Base-by-base conservation (phyloP, 2,113 vertebrate species). In the Neopipo cinnamomea region DNA sequence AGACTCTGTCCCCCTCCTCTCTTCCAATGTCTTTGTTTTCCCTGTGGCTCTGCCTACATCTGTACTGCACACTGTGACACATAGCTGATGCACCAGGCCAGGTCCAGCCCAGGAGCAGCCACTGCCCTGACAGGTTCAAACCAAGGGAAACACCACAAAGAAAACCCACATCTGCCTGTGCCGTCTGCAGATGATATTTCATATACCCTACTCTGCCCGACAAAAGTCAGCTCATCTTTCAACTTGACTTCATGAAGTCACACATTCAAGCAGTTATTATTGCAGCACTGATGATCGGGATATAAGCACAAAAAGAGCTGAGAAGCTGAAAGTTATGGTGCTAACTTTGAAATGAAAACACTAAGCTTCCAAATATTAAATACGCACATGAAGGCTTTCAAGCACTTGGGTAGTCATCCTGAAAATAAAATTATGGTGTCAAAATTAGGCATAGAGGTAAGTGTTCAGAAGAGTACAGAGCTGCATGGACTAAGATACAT, bases 21-120 rank as follows among this genome's bases (percentile, higher is more conserved):
- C 46, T 22, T 52, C 35, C 41, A 6, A 39, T 35, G 11, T 23
- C 14, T 42, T 33, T 7, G 4, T 30, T 75, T 39, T 30, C 7
- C 17, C 30, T 13, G 20, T 6, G 12, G 46, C 15, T 50, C 33
- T 31, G 50, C 11, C 23, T 12, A 13, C 0, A 0, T 4, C 1
- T 4, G 47, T 7, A 8, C 18, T 1, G 2, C 27, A 33, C 11
- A 1, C 5, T 3, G 12, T 11, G 13, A 28, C 12, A 13, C 4
- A 2, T 39, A 6, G 28, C 14, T 11, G 17, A 37, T 39, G 42
- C 49, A 14, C 2, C 33, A 8, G 16, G 50, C 17, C 19, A n/a
- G 24, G 31, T 42, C 47, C 63, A 63, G 33, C 33, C 39, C 41
- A 24, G 71, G 13, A 76, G 20, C 24, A 56, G 13, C 27, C 23